phyloP scores from a whole-genome alignment of 2,113 vertebrate species.

The Pachyramphus minor region DNA sequence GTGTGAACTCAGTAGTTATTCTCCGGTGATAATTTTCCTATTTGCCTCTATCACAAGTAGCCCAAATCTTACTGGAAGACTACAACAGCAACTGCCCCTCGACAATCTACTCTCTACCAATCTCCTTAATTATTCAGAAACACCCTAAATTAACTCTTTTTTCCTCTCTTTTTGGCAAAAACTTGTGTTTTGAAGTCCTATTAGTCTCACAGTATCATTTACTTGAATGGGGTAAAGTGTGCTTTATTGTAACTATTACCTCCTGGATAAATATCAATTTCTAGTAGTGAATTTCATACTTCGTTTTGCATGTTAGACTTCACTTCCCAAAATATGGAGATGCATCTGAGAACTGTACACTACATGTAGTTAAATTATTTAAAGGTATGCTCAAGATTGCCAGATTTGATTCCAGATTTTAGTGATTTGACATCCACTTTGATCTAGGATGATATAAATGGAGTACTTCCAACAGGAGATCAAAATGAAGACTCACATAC shows the following conservation, averaged over 20 bases:
- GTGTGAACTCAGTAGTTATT: not conserved
- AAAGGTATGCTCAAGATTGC: not conserved
- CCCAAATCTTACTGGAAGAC: not conserved
- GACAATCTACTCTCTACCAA: not conserved
- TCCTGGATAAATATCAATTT: not conserved
- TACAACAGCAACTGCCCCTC: not conserved
- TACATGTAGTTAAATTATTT: not conserved
- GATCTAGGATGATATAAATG: not conserved
- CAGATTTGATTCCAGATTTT: not conserved
- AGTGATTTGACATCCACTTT: not conserved
- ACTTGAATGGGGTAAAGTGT: not conserved
- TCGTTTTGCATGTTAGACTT: not conserved
- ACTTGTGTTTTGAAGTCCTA: not conserved
- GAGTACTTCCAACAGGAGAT: not conserved
- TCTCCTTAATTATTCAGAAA: not conserved
- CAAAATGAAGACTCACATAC: not conserved
- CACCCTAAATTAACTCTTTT: not conserved
- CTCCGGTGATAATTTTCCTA: not conserved
- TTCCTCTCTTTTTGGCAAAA: not conserved
- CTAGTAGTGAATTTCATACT: not conserved
- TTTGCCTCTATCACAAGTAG: not conserved
- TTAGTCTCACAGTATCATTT: not conserved
- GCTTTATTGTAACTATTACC: not conserved
- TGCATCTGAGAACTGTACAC: not conserved
- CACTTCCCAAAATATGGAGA: not conserved